phyloP scores from a whole-genome alignment of 1,140 invertebrate genomes.

The Drosophila sturtevanti region DNA sequence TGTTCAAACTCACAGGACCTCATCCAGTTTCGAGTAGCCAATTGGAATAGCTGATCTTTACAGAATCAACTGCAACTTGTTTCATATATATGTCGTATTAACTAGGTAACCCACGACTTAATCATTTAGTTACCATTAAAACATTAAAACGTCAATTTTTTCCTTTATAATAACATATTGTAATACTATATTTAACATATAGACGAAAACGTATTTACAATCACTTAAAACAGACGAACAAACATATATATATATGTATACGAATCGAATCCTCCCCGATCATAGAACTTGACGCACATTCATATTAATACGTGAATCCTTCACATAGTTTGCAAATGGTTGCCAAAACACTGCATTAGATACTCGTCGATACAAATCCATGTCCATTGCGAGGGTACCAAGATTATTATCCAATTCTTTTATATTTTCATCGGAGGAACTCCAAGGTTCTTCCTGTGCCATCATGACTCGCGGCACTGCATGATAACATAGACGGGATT shows the following conservation, averaged over 20 bases:
- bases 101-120: too few species aligned
- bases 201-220: background rate
- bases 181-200: background rate
- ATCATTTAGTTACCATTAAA: too few species aligned
- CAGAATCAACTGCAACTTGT: too few species aligned
- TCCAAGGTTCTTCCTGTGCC: slow-evolving; percentile 83
- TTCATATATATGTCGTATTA: too few species aligned
- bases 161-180: background rate
- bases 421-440: slow-evolving; percentile 42
- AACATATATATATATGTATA: too few species aligned
- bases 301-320: slow-evolving; percentile 88
- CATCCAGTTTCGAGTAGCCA: too few species aligned
- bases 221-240: too few species aligned
- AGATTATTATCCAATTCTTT: slow-evolving; percentile 10
- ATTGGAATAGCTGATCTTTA: too few species aligned
- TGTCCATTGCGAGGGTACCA: slow-evolving; percentile 27
- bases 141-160: too few species aligned
- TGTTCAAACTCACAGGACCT: too few species aligned
- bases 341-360: slow-evolving; percentile 83
- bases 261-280: background rate
- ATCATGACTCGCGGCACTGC: slow-evolving; percentile 91
- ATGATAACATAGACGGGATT: slow-evolving; percentile 91
- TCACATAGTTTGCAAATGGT: slow-evolving; percentile 85
- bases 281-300: slow-evolving; percentile 89
- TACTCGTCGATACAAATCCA: slow-evolving; percentile 63